A percentile compares a stretch with the other conserved stretches of the same genome.
Evolutionary conservation across 2,113 vertebrate genomes (phyloP).

Genomic region (Pseudois nayaur): DNA sequence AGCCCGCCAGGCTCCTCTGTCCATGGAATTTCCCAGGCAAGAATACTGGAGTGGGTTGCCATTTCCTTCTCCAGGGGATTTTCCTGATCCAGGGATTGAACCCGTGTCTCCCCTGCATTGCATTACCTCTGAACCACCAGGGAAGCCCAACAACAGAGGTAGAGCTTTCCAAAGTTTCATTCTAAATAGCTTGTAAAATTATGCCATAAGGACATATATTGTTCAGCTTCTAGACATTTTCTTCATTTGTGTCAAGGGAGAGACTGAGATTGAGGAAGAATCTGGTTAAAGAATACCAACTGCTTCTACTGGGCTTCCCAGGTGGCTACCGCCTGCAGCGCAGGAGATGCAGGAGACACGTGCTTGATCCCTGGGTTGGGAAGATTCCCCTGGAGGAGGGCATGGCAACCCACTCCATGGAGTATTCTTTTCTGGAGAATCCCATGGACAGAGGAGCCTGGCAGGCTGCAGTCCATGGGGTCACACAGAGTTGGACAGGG

Average conservation of each 20-base stretch:
- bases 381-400: neutral
- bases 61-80: neutral
- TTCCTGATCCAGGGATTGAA: neutral
- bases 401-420: neutral
- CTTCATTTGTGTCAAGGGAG: neutral
- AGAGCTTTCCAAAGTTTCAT: neutral
- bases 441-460: neutral
- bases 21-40: neutral
- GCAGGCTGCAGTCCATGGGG: neutral
- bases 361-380: neutral
- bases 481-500: neutral
- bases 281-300: neutral
- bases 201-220: neutral
- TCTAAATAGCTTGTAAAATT: neutral
- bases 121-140: neutral
- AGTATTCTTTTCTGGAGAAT: neutral
- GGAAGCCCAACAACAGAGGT: neutral
- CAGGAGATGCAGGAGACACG: neutral
- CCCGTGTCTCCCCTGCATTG: neutral
- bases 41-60: neutral
- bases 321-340: neutral
- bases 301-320: neutral
- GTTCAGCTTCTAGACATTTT: neutral
- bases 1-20: neutral
- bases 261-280: neutral